Conservation (phyloP, 92 coral and sea anemone species). For the Pocillopora meandrina region DNA sequence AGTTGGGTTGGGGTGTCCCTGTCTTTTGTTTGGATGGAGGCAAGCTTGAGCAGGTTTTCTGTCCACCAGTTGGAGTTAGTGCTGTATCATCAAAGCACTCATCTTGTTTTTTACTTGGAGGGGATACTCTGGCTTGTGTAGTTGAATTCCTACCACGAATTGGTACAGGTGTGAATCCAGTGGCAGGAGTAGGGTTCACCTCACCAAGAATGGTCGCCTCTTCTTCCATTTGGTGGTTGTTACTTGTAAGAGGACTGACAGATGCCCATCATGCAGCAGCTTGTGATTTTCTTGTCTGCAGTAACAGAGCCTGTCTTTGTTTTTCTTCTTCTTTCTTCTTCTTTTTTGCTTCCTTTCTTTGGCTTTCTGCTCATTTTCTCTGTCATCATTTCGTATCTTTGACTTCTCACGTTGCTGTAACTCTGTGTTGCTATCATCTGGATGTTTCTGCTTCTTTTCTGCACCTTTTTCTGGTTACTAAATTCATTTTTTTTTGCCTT, state of each 20-base stretch:
- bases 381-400: background rate
- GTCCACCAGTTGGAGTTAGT: background rate
- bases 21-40: constrained; percentile 8
- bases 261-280: background rate
- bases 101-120: no score
- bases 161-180: background rate
- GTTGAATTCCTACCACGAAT: no score
- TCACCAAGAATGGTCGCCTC: constrained; percentile 15
- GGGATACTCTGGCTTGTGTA: no score
- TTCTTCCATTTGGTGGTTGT: constrained; percentile 11
- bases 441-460: constrained; percentile 12
- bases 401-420: no score
- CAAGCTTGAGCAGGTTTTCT: background rate
- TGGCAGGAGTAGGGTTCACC: constrained; percentile 10
- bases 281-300: constrained; percentile 16
- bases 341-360: constrained; percentile 15
- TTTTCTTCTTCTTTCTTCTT: constrained; percentile 29
- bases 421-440: background rate
- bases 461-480: constrained; percentile 4
- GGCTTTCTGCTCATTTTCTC: background rate
- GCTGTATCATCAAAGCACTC: no score
- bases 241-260: constrained; percentile 3
- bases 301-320: constrained; percentile 16
- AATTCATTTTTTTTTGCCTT: constrained; percentile 13
- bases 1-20: background rate